Evolutionary conservation across 2,113 vertebrate genomes (phyloP).

Genomic region (Eolophus roseicapilla): DNA sequence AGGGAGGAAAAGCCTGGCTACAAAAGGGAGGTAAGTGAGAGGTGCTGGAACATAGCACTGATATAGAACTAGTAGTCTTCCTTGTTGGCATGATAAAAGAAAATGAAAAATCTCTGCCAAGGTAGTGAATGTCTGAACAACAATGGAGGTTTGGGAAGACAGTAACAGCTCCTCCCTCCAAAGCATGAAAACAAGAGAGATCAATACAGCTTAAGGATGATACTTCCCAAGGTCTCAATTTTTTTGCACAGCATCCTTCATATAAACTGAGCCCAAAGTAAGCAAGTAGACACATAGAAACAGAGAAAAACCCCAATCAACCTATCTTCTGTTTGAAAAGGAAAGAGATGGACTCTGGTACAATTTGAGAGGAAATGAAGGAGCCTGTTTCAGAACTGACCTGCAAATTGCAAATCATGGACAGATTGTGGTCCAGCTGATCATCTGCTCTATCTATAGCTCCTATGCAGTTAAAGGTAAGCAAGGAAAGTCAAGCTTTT

Average conservation of each 20-base stretch:
- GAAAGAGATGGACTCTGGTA: neutral
- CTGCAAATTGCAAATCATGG: neutral
- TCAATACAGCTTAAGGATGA: neutral
- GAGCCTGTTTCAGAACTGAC: neutral
- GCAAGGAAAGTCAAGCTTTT: neutral
- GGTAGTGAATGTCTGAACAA: neutral
- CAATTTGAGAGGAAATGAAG: neutral
- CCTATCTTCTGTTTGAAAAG: neutral
- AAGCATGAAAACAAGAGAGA: neutral
- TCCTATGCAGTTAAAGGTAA: neutral
- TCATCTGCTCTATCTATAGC: neutral
- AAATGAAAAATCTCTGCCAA: neutral
- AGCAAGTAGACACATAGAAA: neutral
- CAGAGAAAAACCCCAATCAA: neutral
- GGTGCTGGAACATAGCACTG: neutral
- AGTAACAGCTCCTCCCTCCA: neutral
- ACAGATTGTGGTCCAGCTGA: neutral
- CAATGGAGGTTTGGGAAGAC: neutral
- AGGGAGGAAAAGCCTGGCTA: neutral
- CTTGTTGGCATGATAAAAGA: neutral
- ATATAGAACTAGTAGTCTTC: neutral
- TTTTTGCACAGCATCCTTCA: neutral
- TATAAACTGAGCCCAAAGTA: neutral
- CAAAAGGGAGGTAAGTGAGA: neutral
- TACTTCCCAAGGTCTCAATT: neutral